These are phyloP conservation scores for Apaloderma vittatum DNA, from an alignment of 2,113 vertebrate species.

Conservation along the genomic window DNA sequence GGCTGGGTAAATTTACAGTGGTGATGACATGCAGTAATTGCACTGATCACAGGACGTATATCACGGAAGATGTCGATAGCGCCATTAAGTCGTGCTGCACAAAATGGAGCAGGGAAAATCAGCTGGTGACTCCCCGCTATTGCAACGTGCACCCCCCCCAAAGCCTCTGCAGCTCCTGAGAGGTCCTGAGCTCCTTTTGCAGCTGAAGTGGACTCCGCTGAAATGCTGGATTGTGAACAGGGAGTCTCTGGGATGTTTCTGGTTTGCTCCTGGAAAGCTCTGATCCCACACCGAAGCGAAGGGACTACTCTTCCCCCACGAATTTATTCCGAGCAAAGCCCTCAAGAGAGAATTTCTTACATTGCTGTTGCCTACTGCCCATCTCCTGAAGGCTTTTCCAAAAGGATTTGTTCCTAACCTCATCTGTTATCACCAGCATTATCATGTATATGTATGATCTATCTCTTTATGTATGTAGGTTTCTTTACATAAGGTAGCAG, in stretches of 20 bases:
- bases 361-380: neutral
- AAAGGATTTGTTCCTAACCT: neutral
- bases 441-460: accelerated
- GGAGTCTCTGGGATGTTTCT: neutral
- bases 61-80: conserved; percentile 67
- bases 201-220: neutral
- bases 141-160: neutral
- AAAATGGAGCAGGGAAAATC: neutral
- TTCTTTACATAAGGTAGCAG: neutral
- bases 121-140: neutral
- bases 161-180: neutral
- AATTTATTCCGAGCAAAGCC: neutral
- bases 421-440: neutral
- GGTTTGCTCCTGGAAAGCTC: neutral
- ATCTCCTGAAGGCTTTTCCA: neutral
- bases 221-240: neutral
- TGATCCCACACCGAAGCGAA: neutral
- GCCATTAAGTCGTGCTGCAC: neutral
- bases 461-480: neutral
- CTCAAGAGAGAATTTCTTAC: neutral
- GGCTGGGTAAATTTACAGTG: conserved; percentile 74
- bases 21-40: conserved; percentile 78
- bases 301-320: neutral
- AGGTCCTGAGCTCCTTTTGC: neutral
- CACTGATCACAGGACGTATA: conserved; percentile 62